phyloP scores from a whole-genome alignment of 37 sponge, comb jelly and placozoan species.

The Spongia lamella region DNA sequence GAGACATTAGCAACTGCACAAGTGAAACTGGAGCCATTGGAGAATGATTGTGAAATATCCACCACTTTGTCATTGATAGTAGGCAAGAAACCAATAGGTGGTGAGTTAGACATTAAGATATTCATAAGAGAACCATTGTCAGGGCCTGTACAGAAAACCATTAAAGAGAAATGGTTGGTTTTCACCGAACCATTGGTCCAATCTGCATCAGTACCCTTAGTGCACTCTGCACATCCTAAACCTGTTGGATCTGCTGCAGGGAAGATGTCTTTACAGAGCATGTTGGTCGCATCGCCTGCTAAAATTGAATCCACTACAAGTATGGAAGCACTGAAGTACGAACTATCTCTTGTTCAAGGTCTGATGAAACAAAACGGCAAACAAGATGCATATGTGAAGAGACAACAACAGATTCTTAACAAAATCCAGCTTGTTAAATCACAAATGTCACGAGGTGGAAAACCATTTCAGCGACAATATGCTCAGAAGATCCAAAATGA shows the following conservation, averaged over 20 bases:
- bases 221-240: too few species aligned
- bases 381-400: conserved; percentile 29
- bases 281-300: conserved; percentile 32
- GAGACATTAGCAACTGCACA: conserved; percentile 37
- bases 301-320: conserved; percentile 50
- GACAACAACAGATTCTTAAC: conserved; percentile 14
- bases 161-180: conserved; percentile 65
- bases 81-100: conserved; percentile 67
- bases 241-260: conserved; percentile 9
- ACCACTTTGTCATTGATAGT: conserved; percentile 34
- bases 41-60: conserved; percentile 63
- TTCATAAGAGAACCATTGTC: conserved; percentile 73
- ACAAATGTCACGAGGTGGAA: too few species aligned
- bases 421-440: too few species aligned
- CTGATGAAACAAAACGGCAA: conserved; percentile 49
- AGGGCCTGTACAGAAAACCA: conserved; percentile 18
- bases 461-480: too few species aligned
- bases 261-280: neutral
- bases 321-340: conserved; percentile 57
- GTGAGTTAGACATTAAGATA: conserved; percentile 73
- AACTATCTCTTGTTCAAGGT: conserved; percentile 40
- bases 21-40: conserved; percentile 57
- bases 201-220: conserved; percentile 32
- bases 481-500: too few species aligned
- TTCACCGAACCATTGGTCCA: conserved; percentile 56